Percentiles rank a stretch among this genome's conserved stretches.
phyloP scores from a whole-genome alignment of 1,140 invertebrate genomes.

The Scaptomyza pallida region DNA sequence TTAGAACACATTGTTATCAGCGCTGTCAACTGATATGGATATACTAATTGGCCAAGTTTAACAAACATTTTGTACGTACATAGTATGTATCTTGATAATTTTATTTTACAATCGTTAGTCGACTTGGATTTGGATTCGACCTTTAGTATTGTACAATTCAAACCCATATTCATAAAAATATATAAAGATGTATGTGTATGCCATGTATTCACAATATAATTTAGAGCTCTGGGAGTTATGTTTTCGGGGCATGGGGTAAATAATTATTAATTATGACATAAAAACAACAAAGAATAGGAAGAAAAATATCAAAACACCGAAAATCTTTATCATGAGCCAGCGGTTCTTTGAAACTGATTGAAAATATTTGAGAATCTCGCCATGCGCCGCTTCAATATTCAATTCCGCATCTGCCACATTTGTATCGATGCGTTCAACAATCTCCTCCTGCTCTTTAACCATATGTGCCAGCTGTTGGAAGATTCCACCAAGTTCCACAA shows the following conservation, averaged over 20 bases:
- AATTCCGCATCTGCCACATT: slow-evolving; percentile 98
- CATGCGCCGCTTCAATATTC: slow-evolving; percentile 98
- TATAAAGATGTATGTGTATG: slow-evolving; percentile 31
- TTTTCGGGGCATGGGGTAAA: slow-evolving; percentile 10
- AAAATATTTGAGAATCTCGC: slow-evolving; percentile 99
- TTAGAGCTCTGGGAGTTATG: slow-evolving; percentile 29
- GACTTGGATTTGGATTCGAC: slow-evolving; percentile 38
- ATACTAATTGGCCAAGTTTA: slow-evolving; percentile 5
- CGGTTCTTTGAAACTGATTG: slow-evolving; percentile 98
- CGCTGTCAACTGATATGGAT: slow-evolving; percentile 9
- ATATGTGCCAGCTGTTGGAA: slow-evolving; percentile 99
- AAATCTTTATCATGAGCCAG: slow-evolving; percentile 99
- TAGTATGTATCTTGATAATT: slow-evolving; percentile 63
- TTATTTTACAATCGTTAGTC: slow-evolving; percentile 65
- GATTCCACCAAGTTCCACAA: slow-evolving; percentile 99
- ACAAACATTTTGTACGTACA: slow-evolving; percentile 27
- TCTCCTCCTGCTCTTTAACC: slow-evolving; percentile 99
- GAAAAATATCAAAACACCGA: slow-evolving; percentile 99
- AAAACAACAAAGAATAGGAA: slow-evolving; percentile 99
- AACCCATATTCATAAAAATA: slow-evolving; percentile 47
- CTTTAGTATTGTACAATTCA: slow-evolving; percentile 38
- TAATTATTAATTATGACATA: slow-evolving; percentile 87
- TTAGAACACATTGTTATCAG: slow-evolving; percentile 49
- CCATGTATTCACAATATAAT: slow-evolving; percentile 59
- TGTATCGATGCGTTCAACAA: slow-evolving; percentile 98